Conservation (phyloP, 2,113 vertebrate genomes). For the Eulemur macaco region DNA sequence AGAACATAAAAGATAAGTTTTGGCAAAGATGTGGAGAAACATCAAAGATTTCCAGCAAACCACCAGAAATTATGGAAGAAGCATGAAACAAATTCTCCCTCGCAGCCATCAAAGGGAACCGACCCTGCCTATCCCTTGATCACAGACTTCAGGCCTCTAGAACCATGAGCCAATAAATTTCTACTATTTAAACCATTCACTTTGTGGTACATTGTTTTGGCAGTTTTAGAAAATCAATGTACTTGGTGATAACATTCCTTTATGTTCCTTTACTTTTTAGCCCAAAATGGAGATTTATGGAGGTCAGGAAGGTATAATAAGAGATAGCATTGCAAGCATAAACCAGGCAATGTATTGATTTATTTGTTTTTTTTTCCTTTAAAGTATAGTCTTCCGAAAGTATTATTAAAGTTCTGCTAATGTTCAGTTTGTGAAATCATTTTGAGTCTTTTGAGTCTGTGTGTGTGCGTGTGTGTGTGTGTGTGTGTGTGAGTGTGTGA, state of each 20-base stretch:
- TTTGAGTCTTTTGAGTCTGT: neutral
- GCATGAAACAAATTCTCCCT: neutral
- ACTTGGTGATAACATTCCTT: neutral
- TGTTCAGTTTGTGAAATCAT: neutral
- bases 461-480: neutral
- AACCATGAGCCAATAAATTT: neutral
- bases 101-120: accelerated
- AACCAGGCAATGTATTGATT: neutral
- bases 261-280: neutral
- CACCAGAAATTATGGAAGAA: neutral
- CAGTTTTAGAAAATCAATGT: neutral
- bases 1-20: neutral
- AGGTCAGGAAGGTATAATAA: neutral
- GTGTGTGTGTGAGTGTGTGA: neutral
- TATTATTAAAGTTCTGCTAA: neutral
- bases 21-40: neutral
- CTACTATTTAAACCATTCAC: neutral
- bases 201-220: neutral
- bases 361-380: neutral
- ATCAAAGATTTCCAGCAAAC: neutral
- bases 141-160: neutral
- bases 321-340: neutral
- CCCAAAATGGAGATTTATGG: neutral
- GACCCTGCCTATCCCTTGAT: neutral
- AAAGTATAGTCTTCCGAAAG: neutral